Conservation (phyloP, 1,140 invertebrate species). For the silkworm (Bombyx mori) region ASM3026992v2 NC_085133.1:10379001-10379500, state of each 20-base stretch:
- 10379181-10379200: constrained; percentile 58
- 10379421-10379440: constrained; percentile 31
- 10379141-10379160: constrained; percentile 73
- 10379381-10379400: constrained; percentile 22
- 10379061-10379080: constrained; percentile 50
- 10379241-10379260: constrained; percentile 71
- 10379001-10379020: constrained; percentile 17
- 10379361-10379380: constrained; percentile 18
- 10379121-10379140: constrained; percentile 57
- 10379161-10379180: constrained; percentile 78
- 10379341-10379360: constrained; percentile 22
- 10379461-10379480: constrained; percentile 20
- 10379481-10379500: constrained; percentile 20
- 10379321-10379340: constrained; percentile 43
- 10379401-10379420: constrained; percentile 17
- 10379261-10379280: constrained; percentile 61
- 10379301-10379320: constrained; percentile 65
- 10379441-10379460: constrained; percentile 27
- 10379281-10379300: constrained; percentile 49
- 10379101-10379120: constrained; percentile 63
- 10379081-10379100: constrained; percentile 49
- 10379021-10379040: constrained; percentile 7
- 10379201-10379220: constrained; percentile 57
- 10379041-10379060: constrained; percentile 24
- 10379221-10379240: constrained; percentile 70